These are phyloP conservation scores for Thymelicus lineola DNA, from an alignment of 2,888 invertebrate genomes.

Conservation along the genomic window DNA sequence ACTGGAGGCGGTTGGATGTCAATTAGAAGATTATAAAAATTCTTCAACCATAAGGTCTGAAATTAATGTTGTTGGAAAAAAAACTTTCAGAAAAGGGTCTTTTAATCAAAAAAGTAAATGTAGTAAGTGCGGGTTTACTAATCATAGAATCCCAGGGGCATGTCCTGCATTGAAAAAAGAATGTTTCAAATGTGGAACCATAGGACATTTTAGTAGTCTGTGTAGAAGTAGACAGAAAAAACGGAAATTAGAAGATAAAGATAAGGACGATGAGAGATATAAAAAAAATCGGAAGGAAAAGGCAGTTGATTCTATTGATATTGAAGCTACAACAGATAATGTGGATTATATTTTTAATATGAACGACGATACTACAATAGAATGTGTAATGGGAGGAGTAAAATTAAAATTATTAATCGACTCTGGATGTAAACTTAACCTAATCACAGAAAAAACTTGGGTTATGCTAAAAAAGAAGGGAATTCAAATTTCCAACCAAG, in stretches of 20 bases:
- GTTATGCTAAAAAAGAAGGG: conserved; percentile 18
- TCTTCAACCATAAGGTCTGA: background rate
- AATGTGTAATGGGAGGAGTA: conserved; percentile 45
- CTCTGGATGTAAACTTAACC: conserved; percentile 43
- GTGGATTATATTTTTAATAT: conserved; percentile 42
- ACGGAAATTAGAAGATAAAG: background rate
- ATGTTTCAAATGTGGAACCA: conserved; percentile 40
- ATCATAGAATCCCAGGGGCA: conserved; percentile 14
- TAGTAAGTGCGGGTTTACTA: conserved; percentile 36
- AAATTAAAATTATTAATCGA: conserved; percentile 46
- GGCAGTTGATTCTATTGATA: background rate
- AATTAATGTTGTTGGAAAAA: background rate
- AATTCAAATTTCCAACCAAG: background rate
- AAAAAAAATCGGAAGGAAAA: background rate
- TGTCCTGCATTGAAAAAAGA: conserved; percentile 42
- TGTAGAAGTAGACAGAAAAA: conserved; percentile 32
- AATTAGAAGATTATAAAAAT: conserved; percentile 40
- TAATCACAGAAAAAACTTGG: conserved; percentile 37
- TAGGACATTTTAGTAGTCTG: conserved; percentile 31
- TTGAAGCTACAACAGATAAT: background rate
- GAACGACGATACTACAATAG: conserved; percentile 25
- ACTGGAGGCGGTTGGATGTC: conserved; percentile 39
- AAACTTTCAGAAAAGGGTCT: background rate
- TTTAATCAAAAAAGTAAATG: background rate
- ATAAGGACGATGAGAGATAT: background rate